Base-by-base conservation (phyloP, 2,797 vertebrate genomes). In the Hipposideros larvatus region DNA sequence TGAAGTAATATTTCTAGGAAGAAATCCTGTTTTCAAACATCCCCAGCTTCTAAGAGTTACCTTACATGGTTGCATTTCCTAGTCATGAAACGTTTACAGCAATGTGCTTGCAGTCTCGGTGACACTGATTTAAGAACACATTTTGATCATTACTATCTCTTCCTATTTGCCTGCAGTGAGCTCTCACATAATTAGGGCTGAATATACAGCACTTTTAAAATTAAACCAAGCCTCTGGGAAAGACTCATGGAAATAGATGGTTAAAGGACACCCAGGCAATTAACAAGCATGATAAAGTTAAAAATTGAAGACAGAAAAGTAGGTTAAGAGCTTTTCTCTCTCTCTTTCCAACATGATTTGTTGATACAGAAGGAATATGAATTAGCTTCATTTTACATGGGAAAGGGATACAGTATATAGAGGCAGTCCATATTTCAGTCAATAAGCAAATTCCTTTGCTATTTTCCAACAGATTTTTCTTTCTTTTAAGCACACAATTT, bases 201-300 rank as follows among this genome's bases (percentile, higher is more conserved):
- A 98, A 98, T 93, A 98, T 93, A 98, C 96, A 87, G 95, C 26
- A 90, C 96, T 98, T 98, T 98, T 98, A 98, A 98, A 99, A 98
- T 98, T 98, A 99, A 99, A 98, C 98, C 97, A 98, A 98, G 98
- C 98, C 98, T 98, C 97, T 98, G 98, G 98, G 98, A 98, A 98
- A 98, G 97, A 98, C 98, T 98, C 77, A 79, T 97, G 97, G 95
- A 98, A 98, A 98, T 97, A 98, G 97, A 98, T 97, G 96, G 96
- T 98, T 98, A 98, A 98, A 98, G 98, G 98, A 98, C 98, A 98
- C 98, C 94, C 95, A 98, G 97, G 98, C 98, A 98, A 99, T 98
- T 99, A 99, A 96, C 6, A 1, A 98, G 98, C 97, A 94, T 96
- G 97, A 85, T 98, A 97, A 98, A 97, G 98, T 98, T 98, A 98